These are phyloP conservation scores for Phalanger gymnotis DNA, from an alignment of 2,797 vertebrate species.

Conservation along the genomic window DNA sequence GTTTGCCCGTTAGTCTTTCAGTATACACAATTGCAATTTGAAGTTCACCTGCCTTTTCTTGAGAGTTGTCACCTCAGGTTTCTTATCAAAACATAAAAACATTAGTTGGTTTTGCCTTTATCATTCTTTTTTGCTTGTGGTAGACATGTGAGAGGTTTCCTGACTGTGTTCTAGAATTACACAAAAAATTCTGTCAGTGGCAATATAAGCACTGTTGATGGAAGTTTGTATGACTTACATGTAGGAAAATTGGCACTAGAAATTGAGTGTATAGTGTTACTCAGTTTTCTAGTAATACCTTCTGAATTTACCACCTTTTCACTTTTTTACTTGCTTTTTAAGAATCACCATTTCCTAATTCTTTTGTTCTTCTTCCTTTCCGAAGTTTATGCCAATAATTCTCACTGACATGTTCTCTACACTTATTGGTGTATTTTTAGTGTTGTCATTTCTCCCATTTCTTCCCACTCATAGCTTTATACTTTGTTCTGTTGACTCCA, in stretches of 20 bases:
- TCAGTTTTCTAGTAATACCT: background rate
- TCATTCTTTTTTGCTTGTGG: background rate
- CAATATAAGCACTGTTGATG: background rate
- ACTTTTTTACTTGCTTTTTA: background rate
- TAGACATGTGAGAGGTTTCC: background rate
- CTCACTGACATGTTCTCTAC: background rate
- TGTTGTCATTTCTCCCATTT: background rate
- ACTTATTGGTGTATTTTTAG: background rate
- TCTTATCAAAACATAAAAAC: background rate
- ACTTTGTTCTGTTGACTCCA: background rate
- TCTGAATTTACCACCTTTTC: background rate
- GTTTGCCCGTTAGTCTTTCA: background rate
- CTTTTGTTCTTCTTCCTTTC: constrained; percentile 4
- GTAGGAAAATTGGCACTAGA: background rate
- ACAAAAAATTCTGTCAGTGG: background rate
- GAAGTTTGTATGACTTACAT: background rate
- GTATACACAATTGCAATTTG: background rate
- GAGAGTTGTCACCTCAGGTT: background rate
- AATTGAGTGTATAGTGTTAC: background rate
- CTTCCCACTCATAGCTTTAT: background rate
- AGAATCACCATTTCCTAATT: background rate
- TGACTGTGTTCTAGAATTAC: background rate
- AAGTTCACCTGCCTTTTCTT: background rate
- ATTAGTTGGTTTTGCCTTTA: background rate
- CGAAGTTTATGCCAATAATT: background rate